Base-by-base conservation (phyloP, 2,113 vertebrate genomes). In the Mormyrus lacerda region DNA sequence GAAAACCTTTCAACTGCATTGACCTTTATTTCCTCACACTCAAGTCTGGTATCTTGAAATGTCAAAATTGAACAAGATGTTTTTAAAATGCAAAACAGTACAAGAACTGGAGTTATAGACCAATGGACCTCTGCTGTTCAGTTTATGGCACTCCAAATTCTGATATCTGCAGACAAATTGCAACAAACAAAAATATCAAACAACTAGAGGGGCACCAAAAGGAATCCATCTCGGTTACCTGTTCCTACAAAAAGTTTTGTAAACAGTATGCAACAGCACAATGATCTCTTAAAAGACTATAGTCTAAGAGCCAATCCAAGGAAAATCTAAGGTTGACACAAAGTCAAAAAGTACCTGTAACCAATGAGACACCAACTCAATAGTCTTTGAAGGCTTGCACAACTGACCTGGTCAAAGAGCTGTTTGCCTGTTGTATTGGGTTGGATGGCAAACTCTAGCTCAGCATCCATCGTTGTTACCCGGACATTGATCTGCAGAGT, bases 401-500 rank as follows among this genome's bases (percentile, higher is more conserved):
- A 79, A 65, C 90, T 91, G 85, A 99, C 98, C 97, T 99, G 98
- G 95, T 99, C 98, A 88, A 99, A 99, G 42, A 99, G 97, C 90
- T 99, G 98, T 84, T 99, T 99, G 90, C 98, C 98, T 1, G 98
- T 99, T 87, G 98, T 99, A 89, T 98, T 99, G 50, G 98, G 97
- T 94, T 99, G 98, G 94, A 99, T 99, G 91, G 98, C 98, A 95
- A 99, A 99, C 94, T 99, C 98, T 96, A 99, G 94, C 95, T 99
- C 98, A 85, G 98, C 98, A 91, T 99, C 98, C 98, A 99, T 99
- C 90, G 98, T 99, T 93, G 98, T 99, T 84, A 99, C 98, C 92
- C 98, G 97, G 86, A 99, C 98, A 42, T 97, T 99, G 92, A 99
- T 98, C 98, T 99, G 91, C 48, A 90, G 65, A 90, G 89, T 19